Percentiles rank a stretch among this genome's conserved stretches.
phyloP scores from a whole-genome alignment of 2,113 vertebrate species.

The Nycticryphes semicollaris region DNA sequence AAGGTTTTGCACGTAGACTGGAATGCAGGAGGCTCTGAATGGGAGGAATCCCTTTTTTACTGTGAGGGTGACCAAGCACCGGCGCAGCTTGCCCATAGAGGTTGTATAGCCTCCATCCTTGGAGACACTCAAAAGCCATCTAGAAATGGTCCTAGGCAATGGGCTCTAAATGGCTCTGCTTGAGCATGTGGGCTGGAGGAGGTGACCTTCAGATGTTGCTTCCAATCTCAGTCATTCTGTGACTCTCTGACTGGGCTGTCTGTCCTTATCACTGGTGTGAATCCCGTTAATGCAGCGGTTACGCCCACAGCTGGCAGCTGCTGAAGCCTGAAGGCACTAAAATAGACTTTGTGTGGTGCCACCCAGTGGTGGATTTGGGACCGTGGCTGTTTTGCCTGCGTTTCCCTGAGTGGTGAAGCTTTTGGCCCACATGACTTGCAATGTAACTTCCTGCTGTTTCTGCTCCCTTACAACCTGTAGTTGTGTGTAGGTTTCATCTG shows the following conservation, averaged over 20 bases:
- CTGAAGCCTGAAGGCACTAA: background rate
- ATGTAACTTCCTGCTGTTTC: background rate
- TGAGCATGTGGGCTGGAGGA: background rate
- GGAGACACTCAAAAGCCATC: background rate
- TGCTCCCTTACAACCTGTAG: background rate
- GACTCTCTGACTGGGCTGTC: background rate
- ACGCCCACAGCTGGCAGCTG: background rate
- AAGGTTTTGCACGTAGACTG: background rate
- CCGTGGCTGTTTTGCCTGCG: background rate
- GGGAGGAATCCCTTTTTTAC: background rate
- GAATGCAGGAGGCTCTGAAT: background rate
- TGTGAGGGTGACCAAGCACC: background rate
- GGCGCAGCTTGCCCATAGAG: background rate
- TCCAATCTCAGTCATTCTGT: background rate
- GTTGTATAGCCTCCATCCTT: background rate
- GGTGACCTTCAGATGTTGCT: background rate
- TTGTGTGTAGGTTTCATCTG: background rate
- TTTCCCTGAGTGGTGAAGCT: background rate
- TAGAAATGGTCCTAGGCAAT: background rate
- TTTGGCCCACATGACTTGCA: background rate
- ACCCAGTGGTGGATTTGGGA: background rate
- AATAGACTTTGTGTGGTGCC: background rate
- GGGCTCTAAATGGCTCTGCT: background rate
- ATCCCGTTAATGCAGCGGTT: background rate
- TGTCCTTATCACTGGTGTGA: background rate